Base-by-base conservation (phyloP, 2,888 invertebrate genomes). In the Eurytoma adleriae region DNA sequence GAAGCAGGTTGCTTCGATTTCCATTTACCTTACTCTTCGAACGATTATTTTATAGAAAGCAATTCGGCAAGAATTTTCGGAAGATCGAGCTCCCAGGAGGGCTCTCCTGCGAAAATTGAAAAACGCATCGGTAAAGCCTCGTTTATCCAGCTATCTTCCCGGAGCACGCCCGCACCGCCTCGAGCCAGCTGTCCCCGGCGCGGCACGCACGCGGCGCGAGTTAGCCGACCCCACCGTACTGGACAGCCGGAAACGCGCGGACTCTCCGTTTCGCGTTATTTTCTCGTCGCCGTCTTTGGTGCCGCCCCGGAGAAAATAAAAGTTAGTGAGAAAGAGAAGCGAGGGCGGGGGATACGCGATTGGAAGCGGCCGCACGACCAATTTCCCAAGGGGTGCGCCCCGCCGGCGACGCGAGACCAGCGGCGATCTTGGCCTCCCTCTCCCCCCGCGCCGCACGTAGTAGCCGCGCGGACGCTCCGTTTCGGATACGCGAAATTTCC, bases 191-290 rank as follows among this genome's bases (percentile, higher is more conserved):
- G 16, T 62, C 73, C 30, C 50, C 69, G 50, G 48, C 71, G 79
- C 70, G 73, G 75, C 76, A 73, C 68, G 71, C 54, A 73, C 20
- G 50, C 62, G 74, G 75, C 79, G 54, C 71, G 69, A 80, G 80
- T 77, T 80, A 77, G 77, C 48, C 69, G 73, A 24, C 75, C 59
- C 79, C 80, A 10, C 7, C 10, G 40, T 10, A 10, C 40, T 40
- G 40, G 24, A 24, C 24, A 40, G 82, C 52, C 48, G 62, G 18
- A n/a, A 3, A 27, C 20, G 59, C 71, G 24, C 61, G 80, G 80
- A 79, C 83, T 80, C 84, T 85, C 83, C 83, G 84, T 85, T 86
- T 83, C 79, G 86, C 84, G 85, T 85, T 85, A 87, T 85, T 87
- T 87, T 86, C 85, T 85, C 84, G 87, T 86, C 85, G 79, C 71